Conservation (phyloP, 1,140 invertebrate species). For the Bombus waltoni region DNA sequence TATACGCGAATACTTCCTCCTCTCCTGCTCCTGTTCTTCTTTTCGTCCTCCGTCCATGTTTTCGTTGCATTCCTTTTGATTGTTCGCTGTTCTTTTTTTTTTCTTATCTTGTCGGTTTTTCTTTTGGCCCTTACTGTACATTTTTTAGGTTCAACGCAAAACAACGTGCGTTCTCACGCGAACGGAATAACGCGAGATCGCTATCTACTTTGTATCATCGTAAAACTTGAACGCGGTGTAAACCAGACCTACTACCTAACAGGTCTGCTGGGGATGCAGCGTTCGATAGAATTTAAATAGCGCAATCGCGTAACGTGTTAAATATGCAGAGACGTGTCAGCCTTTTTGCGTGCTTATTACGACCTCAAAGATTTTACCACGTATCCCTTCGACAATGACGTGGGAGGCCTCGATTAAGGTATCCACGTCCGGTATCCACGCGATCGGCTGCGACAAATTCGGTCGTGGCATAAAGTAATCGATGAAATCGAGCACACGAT, state of each 20-base stretch:
- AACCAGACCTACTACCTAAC: constrained; percentile 48
- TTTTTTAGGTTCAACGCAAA: constrained; percentile 27
- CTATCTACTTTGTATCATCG: constrained; percentile 65
- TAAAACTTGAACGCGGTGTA: constrained; percentile 56
- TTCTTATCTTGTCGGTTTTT: constrained; percentile 9
- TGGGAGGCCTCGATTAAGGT: constrained; percentile 18
- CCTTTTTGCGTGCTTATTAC: not conserved
- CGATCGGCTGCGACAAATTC: no score
- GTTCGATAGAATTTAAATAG: constrained; percentile 51
- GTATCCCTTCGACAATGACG: constrained; percentile 13
- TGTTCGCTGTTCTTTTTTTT: no score
- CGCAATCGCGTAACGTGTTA: not conserved
- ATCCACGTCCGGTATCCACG: no score
- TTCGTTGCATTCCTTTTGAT: no score
- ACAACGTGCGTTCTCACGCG: constrained; percentile 24
- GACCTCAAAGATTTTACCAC: not conserved
- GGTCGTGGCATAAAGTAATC: not conserved
- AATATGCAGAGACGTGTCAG: not conserved
- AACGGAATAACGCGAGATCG: constrained; percentile 43
- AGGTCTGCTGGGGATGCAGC: constrained; percentile 28
- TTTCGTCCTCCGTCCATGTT: no score
- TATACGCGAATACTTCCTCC: no score
- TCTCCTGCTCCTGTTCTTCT: not conserved
- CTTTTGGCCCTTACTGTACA: not conserved
- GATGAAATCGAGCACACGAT: not conserved